phyloP scores from a whole-genome alignment of 2,888 invertebrate genomes.

The Ganaspis brasiliensis region DNA sequence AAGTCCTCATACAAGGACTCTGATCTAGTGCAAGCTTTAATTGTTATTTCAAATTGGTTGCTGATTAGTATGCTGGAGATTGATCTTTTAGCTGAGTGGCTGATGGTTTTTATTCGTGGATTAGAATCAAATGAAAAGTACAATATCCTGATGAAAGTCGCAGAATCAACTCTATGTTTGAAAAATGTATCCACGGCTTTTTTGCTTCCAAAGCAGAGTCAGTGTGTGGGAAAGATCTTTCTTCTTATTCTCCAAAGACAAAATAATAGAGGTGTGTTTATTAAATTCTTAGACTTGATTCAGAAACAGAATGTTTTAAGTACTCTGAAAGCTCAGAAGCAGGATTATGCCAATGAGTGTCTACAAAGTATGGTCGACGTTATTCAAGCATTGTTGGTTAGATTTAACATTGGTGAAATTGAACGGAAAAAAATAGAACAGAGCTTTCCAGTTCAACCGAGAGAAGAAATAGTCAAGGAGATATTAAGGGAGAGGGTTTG shows the following conservation, averaged over 20 bases:
- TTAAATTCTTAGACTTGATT: slow-evolving; percentile 83
- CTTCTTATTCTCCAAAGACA: slow-evolving; percentile 85
- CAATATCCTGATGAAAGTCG: slow-evolving; percentile 84
- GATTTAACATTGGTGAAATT: slow-evolving; percentile 80
- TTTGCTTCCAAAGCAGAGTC: slow-evolving; percentile 82
- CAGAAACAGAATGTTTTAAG: slow-evolving; percentile 69
- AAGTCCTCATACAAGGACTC: slow-evolving; percentile 80
- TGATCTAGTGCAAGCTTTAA: slow-evolving; percentile 84
- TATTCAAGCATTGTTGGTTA: slow-evolving; percentile 81
- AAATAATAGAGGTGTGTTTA: slow-evolving; percentile 84
- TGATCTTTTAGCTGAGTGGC: slow-evolving; percentile 85
- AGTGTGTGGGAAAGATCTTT: slow-evolving; percentile 84
- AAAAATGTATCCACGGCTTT: neutral
- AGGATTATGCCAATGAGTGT: slow-evolving; percentile 81
- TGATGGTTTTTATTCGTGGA: slow-evolving; percentile 85
- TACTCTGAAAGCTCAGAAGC: slow-evolving; percentile 83
- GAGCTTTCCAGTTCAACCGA: slow-evolving; percentile 73
- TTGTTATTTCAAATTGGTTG: slow-evolving; percentile 87
- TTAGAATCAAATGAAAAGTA: slow-evolving; percentile 82
- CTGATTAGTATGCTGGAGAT: slow-evolving; percentile 83
- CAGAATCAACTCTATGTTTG: slow-evolving; percentile 83
- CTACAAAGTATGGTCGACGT: slow-evolving; percentile 85
- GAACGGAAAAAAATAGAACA: slow-evolving; percentile 75
- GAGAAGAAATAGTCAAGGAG: slow-evolving; percentile 70
- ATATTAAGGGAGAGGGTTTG: slow-evolving; percentile 77